Percentiles rank a stretch among this genome's conserved stretches.
Conservation (phyloP, 64 coral and sea anemone species). For the Dendronephthya gigantea region DNA sequence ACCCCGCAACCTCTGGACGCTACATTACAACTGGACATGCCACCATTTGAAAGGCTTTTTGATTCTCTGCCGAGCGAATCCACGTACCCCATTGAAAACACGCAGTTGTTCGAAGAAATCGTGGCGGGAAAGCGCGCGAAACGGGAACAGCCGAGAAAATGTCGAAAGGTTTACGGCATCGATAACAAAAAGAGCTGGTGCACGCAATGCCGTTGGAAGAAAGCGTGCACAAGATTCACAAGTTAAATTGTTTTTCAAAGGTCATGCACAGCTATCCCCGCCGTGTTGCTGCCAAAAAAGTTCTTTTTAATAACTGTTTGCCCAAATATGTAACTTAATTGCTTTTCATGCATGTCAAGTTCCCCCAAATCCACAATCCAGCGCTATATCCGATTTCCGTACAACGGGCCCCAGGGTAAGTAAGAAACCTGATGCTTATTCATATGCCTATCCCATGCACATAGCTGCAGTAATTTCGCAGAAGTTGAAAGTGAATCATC, state of each 20-base stretch:
- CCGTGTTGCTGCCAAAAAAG: too few species aligned
- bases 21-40: background rate
- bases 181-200: background rate
- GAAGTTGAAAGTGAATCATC: too few species aligned
- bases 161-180: constrained; percentile 8
- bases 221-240: background rate
- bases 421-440: too few species aligned
- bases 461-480: too few species aligned
- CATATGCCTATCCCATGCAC: too few species aligned
- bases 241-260: background rate
- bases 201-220: background rate
- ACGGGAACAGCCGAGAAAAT: background rate
- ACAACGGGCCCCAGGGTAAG: too few species aligned
- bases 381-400: too few species aligned
- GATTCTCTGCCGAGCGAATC: background rate
- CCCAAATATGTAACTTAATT: too few species aligned
- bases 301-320: too few species aligned
- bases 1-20: background rate
- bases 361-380: too few species aligned
- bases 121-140: background rate
- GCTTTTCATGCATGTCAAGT: too few species aligned
- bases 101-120: background rate
- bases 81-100: background rate
- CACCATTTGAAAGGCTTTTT: background rate
- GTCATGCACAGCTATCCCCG: too few species aligned